Evolutionary conservation across 2,113 vertebrate species (phyloP).

Genomic region (Haemorhous mexicanus): DNA sequence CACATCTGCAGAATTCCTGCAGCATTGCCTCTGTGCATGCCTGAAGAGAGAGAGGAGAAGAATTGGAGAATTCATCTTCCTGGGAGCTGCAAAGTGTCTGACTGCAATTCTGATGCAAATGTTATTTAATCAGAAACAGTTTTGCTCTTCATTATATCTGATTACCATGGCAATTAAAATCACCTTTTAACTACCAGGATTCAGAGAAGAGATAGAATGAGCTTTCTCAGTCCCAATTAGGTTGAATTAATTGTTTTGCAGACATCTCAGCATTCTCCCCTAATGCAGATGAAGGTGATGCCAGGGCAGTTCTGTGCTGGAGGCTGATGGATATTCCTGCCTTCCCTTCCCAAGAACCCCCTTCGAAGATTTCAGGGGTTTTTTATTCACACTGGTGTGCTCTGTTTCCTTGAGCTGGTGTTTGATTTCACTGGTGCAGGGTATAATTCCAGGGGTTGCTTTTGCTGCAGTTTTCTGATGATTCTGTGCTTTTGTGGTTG

Average conservation of each 20-base stretch:
- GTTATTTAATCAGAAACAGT: constrained; percentile 73
- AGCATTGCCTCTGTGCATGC: neutral
- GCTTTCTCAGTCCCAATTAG: constrained; percentile 59
- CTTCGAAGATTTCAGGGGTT: neutral
- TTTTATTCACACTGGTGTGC: neutral
- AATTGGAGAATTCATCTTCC: neutral
- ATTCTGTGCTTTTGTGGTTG: neutral
- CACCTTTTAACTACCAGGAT: constrained; percentile 59
- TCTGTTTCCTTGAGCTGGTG: neutral
- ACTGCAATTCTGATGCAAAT: constrained; percentile 56
- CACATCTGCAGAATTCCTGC: neutral
- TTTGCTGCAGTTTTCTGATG: neutral
- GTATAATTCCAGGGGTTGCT: neutral
- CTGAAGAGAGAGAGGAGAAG: neutral
- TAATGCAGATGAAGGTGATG: constrained; percentile 36
- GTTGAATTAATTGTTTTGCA: constrained; percentile 68
- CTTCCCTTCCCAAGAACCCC: neutral
- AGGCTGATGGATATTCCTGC: constrained; percentile 2
- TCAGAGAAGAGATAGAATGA: constrained; percentile 42
- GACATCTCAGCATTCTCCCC: constrained; percentile 22
- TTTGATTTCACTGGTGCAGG: neutral
- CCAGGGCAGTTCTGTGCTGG: constrained; percentile 10
- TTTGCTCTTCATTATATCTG: constrained; percentile 68
- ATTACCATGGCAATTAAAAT: constrained; percentile 72
- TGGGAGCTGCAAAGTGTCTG: constrained; percentile 27